phyloP scores from a whole-genome alignment of 2,113 vertebrate species.

The Dicerorhinus sumatrensis region DNA sequence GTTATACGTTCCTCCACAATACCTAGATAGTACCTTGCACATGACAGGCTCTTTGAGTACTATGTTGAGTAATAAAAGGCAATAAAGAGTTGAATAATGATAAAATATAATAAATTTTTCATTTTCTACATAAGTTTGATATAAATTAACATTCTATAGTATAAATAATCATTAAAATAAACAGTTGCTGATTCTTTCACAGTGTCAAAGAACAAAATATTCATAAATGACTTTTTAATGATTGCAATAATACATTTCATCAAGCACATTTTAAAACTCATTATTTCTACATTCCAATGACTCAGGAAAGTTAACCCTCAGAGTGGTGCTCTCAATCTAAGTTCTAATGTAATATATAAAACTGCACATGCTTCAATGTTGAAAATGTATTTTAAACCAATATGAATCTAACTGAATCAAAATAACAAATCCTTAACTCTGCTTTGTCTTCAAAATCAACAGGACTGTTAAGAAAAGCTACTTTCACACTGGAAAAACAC shows the following conservation, averaged over 20 bases:
- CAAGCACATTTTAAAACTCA: background rate
- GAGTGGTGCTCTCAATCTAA: background rate
- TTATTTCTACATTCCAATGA: background rate
- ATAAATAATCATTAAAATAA: slow-evolving; percentile 48
- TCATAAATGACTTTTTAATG: background rate
- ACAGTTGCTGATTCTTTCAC: background rate
- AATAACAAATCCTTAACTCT: background rate
- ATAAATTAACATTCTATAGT: background rate
- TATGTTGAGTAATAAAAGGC: background rate
- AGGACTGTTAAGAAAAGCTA: background rate
- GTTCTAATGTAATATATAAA: background rate
- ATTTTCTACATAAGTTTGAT: background rate
- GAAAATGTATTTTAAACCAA: background rate
- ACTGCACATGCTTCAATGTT: background rate
- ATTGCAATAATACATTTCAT: background rate
- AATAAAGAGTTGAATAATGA: background rate
- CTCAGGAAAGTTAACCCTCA: background rate
- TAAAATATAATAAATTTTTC: background rate
- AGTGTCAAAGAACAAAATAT: background rate
- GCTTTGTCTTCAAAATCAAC: slow-evolving; percentile 6
- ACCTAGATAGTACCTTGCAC: background rate
- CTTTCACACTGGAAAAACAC: background rate
- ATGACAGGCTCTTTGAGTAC: background rate
- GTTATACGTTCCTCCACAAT: background rate
- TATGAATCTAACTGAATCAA: background rate